Percentiles rank a stretch among this genome's conserved stretches.
Conservation (phyloP, 2,888 invertebrate genomes). For the Idaea straminata region DNA sequence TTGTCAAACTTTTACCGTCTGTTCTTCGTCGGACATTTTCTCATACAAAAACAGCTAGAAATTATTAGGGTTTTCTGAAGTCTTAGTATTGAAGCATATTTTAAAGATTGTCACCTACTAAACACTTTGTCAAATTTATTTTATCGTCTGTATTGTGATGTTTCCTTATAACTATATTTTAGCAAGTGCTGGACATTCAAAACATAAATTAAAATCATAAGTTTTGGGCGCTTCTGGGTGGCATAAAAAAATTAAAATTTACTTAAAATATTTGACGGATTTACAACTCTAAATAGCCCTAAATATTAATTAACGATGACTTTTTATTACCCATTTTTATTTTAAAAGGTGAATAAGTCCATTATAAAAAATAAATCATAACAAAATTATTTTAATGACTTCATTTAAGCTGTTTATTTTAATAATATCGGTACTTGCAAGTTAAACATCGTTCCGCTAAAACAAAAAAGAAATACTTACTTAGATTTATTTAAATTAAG, state of each 20-base stretch:
- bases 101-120: no score
- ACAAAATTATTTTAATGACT: slow-evolving; percentile 7
- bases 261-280: neutral
- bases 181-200: no score
- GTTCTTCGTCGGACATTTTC: no score
- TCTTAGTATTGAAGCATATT: no score
- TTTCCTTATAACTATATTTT: no score
- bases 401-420: slow-evolving; percentile 1
- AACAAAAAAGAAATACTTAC: neutral
- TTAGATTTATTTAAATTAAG: neutral
- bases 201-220: no score
- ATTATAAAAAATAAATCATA: neutral
- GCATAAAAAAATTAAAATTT: neutral
- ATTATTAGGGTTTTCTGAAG: no score
- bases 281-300: neutral
- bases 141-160: no score
- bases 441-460: neutral
- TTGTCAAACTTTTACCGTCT: no score
- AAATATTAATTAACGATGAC: neutral
- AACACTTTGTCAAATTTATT: no score
- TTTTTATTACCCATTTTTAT: slow-evolving; percentile 3
- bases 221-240: neutral
- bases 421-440: neutral
- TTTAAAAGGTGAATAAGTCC: slow-evolving; percentile 5
- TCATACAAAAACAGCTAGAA: no score